Percentiles rank a stretch among this genome's conserved stretches.
phyloP scores from a whole-genome alignment of 2,113 vertebrate species.

The Pelodiscus sinensis region DNA sequence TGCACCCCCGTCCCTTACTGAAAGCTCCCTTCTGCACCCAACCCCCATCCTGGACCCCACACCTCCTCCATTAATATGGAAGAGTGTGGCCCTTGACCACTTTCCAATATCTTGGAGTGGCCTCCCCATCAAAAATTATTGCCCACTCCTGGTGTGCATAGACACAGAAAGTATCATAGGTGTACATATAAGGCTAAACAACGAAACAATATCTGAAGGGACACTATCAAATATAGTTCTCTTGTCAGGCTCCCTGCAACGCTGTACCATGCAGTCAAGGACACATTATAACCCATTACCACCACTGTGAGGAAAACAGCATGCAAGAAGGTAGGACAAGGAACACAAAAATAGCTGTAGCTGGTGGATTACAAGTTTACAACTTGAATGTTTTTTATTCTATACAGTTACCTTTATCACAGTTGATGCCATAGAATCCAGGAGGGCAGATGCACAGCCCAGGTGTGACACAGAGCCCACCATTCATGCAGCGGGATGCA shows the following conservation, averaged over 20 bases:
- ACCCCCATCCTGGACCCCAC: too few relatives aligned
- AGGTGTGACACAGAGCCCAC: constrained; percentile 87
- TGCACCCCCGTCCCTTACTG: too few relatives aligned
- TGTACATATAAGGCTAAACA: neutral
- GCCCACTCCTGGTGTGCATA: neutral
- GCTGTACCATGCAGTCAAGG: neutral
- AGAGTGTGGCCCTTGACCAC: too few relatives aligned
- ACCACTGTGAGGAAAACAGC: neutral
- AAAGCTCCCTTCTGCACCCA: too few relatives aligned
- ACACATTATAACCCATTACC: neutral
- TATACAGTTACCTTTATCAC: constrained; percentile 85
- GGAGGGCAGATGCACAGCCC: constrained; percentile 91
- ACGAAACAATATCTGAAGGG: neutral
- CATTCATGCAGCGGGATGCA: constrained; percentile 85
- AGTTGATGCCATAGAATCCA: constrained; percentile 88
- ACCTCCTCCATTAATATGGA: too few relatives aligned
- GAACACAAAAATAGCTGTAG: neutral
- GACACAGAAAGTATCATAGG: neutral
- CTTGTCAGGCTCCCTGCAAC: neutral
- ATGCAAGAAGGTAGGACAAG: neutral
- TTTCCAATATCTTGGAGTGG: too few relatives aligned
- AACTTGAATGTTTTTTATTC: neutral
- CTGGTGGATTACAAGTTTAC: fast-evolving
- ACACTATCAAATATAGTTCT: neutral
- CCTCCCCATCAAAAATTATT: too few relatives aligned